Evolutionary conservation across 2,888 invertebrate genomes (phyloP).

Genomic region (Panorpa germanica): DNA sequence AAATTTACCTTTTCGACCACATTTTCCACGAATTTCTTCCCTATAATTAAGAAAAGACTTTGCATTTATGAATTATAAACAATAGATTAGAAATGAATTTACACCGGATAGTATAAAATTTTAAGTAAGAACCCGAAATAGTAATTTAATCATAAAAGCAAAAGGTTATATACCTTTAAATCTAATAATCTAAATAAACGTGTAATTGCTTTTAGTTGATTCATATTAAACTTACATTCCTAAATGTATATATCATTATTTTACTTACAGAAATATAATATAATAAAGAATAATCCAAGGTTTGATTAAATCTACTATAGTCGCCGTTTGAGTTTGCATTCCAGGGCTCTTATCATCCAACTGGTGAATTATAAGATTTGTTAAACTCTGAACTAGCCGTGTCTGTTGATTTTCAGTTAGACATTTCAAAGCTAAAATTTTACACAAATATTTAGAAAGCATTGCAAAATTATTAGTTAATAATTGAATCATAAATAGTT

Average conservation of each 20-base stretch:
- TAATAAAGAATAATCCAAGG: conserved; percentile 76
- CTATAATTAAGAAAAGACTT: too few species aligned
- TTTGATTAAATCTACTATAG: conserved; percentile 48
- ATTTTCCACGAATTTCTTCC: too few species aligned
- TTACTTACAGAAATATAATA: conserved; percentile 39
- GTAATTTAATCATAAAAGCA: too few species aligned
- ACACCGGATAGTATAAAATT: too few species aligned
- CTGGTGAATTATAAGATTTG: conserved; percentile 58
- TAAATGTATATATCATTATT: conserved; percentile 20
- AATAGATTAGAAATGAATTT: too few species aligned
- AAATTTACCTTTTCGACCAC: too few species aligned
- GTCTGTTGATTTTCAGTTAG: conserved; percentile 37
- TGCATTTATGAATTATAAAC: too few species aligned
- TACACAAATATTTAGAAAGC: conserved; percentile 3
- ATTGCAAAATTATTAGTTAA: conserved; percentile 7
- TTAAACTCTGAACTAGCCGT: conserved; percentile 53
- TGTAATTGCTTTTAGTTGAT: too few species aligned
- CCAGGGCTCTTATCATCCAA: conserved; percentile 43
- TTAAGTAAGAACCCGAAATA: too few species aligned
- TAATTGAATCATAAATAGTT: conserved; percentile 13
- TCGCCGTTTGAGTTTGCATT: conserved; percentile 34
- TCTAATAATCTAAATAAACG: too few species aligned
- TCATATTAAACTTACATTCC: conserved; percentile 13
- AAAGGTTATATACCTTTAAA: too few species aligned
- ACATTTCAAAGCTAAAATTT: conserved; percentile 18